phyloP scores from a whole-genome alignment of 2,888 invertebrate species.

The Hirtodrosophila cameraria region DNA sequence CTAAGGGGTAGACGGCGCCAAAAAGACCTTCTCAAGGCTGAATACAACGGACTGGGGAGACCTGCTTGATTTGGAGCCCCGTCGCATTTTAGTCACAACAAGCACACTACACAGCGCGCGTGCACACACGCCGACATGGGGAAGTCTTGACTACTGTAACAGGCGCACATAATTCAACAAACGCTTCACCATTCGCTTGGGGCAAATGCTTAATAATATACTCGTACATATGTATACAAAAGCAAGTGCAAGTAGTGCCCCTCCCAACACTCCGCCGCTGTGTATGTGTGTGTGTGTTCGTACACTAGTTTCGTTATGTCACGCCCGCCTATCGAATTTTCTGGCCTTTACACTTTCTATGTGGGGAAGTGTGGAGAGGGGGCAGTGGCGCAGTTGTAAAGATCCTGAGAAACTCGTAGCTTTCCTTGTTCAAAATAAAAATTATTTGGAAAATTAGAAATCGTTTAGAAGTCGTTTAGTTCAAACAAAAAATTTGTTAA shows the following conservation, averaged over 20 bases:
- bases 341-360: background rate
- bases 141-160: conserved; percentile 82
- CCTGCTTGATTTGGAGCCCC: conserved; percentile 23
- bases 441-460: no score
- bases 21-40: conserved; percentile 69
- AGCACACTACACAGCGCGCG: conserved; percentile 28
- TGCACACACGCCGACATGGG: conserved; percentile 83
- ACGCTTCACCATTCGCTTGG: background rate
- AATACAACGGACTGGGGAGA: background rate
- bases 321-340: conserved; percentile 5
- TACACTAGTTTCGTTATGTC: conserved; percentile 22
- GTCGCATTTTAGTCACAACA: conserved; percentile 52
- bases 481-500: no score
- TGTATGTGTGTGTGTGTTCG: background rate
- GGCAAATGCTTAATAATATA: background rate
- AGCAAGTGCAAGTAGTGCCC: conserved; percentile 23
- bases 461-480: no score
- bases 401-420: background rate
- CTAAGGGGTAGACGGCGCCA: conserved; percentile 49
- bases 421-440: no score
- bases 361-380: no score
- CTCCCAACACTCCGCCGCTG: conserved; percentile 32
- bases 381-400: conserved; percentile 29
- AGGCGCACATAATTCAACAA: conserved; percentile 72
- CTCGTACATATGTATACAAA: background rate